These are phyloP conservation scores for Patiria pectinifera DNA, from an alignment of 53 echinoderm and acorn worm genomes.

Conservation along the genomic window DNA sequence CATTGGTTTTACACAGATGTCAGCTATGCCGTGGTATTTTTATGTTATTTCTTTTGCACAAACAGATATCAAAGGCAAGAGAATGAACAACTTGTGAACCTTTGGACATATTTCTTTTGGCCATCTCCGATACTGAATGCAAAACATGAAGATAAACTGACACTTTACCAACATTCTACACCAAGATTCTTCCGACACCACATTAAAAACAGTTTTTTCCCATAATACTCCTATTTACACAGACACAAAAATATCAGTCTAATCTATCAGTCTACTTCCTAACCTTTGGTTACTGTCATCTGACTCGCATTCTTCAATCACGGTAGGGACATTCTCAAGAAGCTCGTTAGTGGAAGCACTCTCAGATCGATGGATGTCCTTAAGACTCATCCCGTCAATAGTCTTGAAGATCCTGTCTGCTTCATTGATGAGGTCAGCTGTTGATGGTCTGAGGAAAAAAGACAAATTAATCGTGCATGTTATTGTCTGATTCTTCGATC, in stretches of 20 bases:
- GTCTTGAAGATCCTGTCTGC: constrained; percentile 63
- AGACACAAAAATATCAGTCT: no score
- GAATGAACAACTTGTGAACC: no score
- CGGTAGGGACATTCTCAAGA: constrained; percentile 50
- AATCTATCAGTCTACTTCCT: not conserved
- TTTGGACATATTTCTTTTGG: no score
- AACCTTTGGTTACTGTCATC: constrained; percentile 49
- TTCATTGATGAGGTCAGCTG: constrained; percentile 77
- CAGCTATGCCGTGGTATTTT: no score
- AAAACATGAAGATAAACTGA: no score
- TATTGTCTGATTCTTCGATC: not conserved
- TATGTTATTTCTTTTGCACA: no score
- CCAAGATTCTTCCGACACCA: no score
- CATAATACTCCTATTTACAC: not conserved
- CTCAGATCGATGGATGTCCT: constrained; percentile 20
- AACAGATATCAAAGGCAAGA: no score
- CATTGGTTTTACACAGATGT: not conserved
- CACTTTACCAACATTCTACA: no score
- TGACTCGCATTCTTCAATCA: constrained; percentile 55
- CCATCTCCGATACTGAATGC: no score
- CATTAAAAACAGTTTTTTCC: not conserved
- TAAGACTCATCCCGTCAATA: not conserved
- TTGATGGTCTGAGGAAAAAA: constrained; percentile 64
- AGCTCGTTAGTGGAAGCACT: constrained; percentile 84
- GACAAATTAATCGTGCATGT: not conserved